Evolutionary conservation across 2,113 vertebrate genomes (phyloP), one percentile per base, ranked within the genome.

Genomic region (Carassius carassius): DNA sequence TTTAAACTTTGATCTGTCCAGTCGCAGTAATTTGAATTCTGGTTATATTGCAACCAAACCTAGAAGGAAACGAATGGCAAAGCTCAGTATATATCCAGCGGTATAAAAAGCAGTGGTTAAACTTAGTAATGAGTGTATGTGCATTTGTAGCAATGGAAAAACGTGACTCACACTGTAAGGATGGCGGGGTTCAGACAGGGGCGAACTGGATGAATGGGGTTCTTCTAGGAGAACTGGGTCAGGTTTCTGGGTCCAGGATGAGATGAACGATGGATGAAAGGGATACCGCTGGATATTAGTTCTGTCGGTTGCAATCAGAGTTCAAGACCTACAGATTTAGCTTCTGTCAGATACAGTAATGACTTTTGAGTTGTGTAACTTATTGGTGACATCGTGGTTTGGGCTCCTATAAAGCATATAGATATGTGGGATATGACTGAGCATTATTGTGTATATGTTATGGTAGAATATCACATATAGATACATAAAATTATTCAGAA

Each of bases 31-130:
- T 25, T 65, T 3, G 32, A 32, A n/a, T 19, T 29, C 41, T 54
- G 6, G 13, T 41, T 76, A 73, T 7, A 63, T 54, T 60, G 44
- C 11, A 41, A 58, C 5, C 41, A 16, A 84, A 74, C 56, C 16
- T 86, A 23, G n/a, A 72, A n/a, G 32, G 84, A 82, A 47, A 86
- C 82, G 56, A 88, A 85, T 69, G 60, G 67, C 49, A 0, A 21
- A 70, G 73, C 54, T 63, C 19, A 49, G 19, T 69, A 81, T 88
- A 88, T 79, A 84, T 82, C 58, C 86, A 13, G 14, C 23, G 85
- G 60, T 86, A 87, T 87, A 90, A 87, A 88, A 86, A 90, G 85
- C 23, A 81, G 37, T 19, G 77, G 84, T 85, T 90, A 89, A 86
- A 85, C 62, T 81, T 84, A 82, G 88, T 35, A 35, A 21, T 60